Evolutionary conservation across 64 coral and sea anemone species (phyloP).

Genomic region (Exaiptasia diaphana): DNA sequence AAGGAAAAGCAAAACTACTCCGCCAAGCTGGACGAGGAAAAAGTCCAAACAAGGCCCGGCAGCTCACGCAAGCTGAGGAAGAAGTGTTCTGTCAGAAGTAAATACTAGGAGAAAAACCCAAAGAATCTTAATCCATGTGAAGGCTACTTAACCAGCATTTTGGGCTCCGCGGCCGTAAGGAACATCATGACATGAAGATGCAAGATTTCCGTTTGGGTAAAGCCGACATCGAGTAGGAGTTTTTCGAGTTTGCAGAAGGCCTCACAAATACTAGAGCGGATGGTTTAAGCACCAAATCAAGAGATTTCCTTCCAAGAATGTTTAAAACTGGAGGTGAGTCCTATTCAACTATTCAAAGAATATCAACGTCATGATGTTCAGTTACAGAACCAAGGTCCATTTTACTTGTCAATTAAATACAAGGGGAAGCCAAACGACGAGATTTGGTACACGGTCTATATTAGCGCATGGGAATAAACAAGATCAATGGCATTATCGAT

Average conservation of each 20-base stretch:
- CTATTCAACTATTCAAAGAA: slow-evolving; percentile 27
- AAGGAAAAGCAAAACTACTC: not conserved
- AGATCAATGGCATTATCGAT: no score
- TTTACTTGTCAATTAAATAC: no score
- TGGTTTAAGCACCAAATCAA: not conserved
- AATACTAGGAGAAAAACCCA: not conserved
- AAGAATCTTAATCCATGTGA: not conserved
- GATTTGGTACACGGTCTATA: no score
- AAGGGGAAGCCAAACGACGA: no score
- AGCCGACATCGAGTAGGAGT: slow-evolving; percentile 22
- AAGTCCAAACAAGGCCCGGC: not conserved
- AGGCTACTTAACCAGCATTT: slow-evolving; percentile 47
- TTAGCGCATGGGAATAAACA: no score
- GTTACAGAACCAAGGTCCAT: not conserved
- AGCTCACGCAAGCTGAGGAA: not conserved
- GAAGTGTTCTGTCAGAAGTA: not conserved
- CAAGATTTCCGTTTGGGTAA: slow-evolving; percentile 1
- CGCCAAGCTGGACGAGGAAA: not conserved
- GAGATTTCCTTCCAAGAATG: slow-evolving; percentile 44
- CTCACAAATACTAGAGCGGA: slow-evolving; percentile 22
- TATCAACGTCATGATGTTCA: not conserved
- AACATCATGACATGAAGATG: slow-evolving; percentile 13
- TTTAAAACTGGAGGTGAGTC: slow-evolving; percentile 40
- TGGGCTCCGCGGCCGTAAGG: slow-evolving; percentile 36
- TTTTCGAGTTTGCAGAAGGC: not conserved